Evolutionary conservation across 2,888 invertebrate genomes (phyloP).

Genomic region (Lochmaea crataegi): DNA sequence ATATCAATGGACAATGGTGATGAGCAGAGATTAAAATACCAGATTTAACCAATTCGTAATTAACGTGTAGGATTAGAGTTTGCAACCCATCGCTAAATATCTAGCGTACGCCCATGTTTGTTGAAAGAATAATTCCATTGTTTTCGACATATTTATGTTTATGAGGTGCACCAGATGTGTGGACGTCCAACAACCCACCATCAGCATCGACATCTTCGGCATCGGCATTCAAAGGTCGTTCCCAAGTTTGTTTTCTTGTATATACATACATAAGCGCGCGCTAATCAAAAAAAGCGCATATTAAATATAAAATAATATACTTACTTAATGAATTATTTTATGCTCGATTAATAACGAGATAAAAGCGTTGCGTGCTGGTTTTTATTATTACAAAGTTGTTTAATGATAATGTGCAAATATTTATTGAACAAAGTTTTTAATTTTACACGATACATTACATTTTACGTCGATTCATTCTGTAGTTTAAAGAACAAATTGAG

Average conservation of each 20-base stretch:
- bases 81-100: conserved; percentile 1
- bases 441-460: not conserved
- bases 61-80: conserved; percentile 5
- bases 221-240: conserved; percentile 50
- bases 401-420: conserved; percentile 1
- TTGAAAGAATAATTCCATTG: conserved; percentile 43
- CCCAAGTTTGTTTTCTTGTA: conserved; percentile 35
- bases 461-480: too few relatives aligned
- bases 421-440: not conserved
- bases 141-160: conserved; percentile 44
- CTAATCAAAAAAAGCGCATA: conserved; percentile 23
- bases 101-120: conserved; percentile 3
- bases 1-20: not conserved
- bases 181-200: conserved; percentile 48
- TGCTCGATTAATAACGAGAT: conserved; percentile 22
- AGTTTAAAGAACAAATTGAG: too few relatives aligned
- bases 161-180: conserved; percentile 44
- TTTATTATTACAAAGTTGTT: conserved; percentile 17
- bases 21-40: conserved; percentile 1
- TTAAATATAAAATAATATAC: conserved; percentile 27
- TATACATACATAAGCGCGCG: conserved; percentile 35
- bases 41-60: not conserved
- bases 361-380: conserved; percentile 18
- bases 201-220: conserved; percentile 25
- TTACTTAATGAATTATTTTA: conserved; percentile 26